These are phyloP conservation scores for Cebus imitator DNA, from an alignment of 2,113 vertebrate species.

Conservation along the genomic window DNA sequence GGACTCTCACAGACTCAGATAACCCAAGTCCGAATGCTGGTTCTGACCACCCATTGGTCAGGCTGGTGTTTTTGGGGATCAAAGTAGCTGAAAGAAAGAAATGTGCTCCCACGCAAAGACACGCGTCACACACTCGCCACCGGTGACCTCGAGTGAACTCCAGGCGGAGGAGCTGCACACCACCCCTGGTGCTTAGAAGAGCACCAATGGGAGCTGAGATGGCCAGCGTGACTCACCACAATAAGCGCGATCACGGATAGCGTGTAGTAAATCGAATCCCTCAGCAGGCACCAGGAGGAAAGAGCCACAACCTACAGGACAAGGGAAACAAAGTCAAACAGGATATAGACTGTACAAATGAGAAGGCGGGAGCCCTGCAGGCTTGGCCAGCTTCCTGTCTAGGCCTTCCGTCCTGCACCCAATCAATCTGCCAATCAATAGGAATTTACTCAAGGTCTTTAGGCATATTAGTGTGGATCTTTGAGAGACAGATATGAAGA, in stretches of 20 bases:
- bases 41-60: background rate
- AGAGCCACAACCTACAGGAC: slow-evolving; percentile 89
- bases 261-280: slow-evolving; percentile 95
- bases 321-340: slow-evolving; percentile 20
- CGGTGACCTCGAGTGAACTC: background rate
- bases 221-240: slow-evolving; percentile 88
- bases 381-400: background rate
- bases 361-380: fast-evolving
- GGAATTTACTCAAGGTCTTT: background rate
- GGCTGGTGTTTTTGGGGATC: background rate
- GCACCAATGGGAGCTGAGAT: fast-evolving
- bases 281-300: slow-evolving; percentile 94
- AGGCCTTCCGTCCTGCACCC: no score
- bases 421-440: no score
- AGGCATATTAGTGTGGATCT: background rate
- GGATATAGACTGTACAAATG: background rate
- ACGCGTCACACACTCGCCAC: background rate
- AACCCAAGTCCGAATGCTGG: no score
- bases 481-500: background rate
- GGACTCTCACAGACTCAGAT: background rate
- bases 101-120: background rate
- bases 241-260: slow-evolving; percentile 94
- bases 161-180: background rate
- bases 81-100: background rate
- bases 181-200: background rate